phyloP scores from a whole-genome alignment of 2,113 vertebrate genomes.

The Silurus meridionalis region DNA sequence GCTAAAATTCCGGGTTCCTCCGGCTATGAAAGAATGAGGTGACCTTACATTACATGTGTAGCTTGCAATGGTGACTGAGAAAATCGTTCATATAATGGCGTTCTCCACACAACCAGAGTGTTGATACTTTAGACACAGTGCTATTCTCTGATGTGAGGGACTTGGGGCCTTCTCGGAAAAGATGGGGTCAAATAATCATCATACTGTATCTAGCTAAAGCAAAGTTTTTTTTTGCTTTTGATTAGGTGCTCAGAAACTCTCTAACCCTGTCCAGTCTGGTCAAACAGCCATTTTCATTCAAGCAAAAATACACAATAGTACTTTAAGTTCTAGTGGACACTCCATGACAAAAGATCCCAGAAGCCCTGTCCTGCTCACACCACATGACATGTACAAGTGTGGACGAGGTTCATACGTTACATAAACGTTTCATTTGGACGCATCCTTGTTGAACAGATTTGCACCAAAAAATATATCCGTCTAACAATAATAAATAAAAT shows the following conservation, averaged over 20 bases:
- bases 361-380: neutral
- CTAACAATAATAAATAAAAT: neutral
- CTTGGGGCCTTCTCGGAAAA: neutral
- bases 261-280: neutral
- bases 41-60: neutral
- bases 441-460: neutral
- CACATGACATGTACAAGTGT: neutral
- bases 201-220: neutral
- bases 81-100: neutral
- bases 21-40: neutral
- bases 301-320: slow-evolving; percentile 25
- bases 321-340: neutral
- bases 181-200: neutral
- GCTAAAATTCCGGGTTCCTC: neutral
- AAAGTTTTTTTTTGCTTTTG: neutral
- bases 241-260: slow-evolving; percentile 16
- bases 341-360: neutral
- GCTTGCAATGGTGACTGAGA: neutral
- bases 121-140: neutral
- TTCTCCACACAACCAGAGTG: neutral
- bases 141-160: neutral
- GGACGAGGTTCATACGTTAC: neutral
- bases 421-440: neutral
- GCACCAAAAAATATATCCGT: neutral
- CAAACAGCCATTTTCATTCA: slow-evolving; percentile 24